Conservation (phyloP, 2,797 vertebrate species). For the Gymnoscopelus braueri region DNA sequence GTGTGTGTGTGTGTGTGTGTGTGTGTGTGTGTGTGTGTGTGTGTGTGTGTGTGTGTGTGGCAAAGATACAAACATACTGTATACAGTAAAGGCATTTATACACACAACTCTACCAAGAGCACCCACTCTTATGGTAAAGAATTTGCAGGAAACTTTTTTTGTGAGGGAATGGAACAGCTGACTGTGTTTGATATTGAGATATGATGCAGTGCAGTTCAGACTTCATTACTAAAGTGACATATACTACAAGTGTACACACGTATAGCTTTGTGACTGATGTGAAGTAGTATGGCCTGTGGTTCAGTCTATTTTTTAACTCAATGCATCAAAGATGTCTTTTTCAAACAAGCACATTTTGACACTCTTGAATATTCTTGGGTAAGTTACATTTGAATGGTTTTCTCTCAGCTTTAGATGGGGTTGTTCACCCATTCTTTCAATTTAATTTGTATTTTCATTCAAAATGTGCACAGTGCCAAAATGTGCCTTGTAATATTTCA, state of each 20-base stretch:
- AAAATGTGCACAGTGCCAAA: too few species aligned
- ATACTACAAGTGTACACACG: constrained; percentile 1
- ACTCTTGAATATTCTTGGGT: background rate
- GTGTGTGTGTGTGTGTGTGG: background rate
- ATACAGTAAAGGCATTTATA: constrained; percentile 22
- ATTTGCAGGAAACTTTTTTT: too few species aligned
- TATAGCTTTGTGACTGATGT: constrained; percentile 23
- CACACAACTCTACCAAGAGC: background rate
- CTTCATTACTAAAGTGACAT: constrained; percentile 21
- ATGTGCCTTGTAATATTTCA: too few species aligned
- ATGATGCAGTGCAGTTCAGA: background rate
- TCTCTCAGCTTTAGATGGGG: too few species aligned
- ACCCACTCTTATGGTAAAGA: too few species aligned
- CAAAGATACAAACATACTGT: constrained; percentile 17
- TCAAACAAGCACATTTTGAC: constrained; percentile 4
- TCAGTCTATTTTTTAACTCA: background rate
- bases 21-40: background rate
- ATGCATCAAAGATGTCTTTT: background rate
- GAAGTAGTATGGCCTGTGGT: constrained; percentile 3
- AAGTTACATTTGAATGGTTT: constrained; percentile 3
- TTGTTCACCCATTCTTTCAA: too few species aligned
- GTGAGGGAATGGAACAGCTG: too few species aligned
- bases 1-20: background rate
- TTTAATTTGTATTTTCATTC: too few species aligned
- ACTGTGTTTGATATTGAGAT: too few species aligned